phyloP scores from a whole-genome alignment of 2,888 invertebrate species.

The Conomelus anceps region DNA sequence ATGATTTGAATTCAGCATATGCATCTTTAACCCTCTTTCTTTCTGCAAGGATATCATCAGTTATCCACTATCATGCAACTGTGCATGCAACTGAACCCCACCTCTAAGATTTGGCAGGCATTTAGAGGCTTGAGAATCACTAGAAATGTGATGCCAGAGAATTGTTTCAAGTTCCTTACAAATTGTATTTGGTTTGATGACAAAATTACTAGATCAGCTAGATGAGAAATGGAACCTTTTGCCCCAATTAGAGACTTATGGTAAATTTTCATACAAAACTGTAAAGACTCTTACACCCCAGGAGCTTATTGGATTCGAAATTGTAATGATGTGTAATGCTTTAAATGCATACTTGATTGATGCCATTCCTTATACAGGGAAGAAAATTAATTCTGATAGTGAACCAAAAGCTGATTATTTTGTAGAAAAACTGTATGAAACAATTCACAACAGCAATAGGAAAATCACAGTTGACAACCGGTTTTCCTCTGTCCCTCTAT shows the following conservation, averaged over 20 bases:
- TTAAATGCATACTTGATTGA: conserved; percentile 5
- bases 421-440: conserved; percentile 1
- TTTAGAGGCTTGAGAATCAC: not conserved
- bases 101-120: not conserved
- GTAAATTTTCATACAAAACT: not conserved
- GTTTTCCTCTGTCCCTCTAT: not conserved
- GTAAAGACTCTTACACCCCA: not conserved
- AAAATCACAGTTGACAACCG: conserved; percentile 2
- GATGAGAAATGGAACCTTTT: not conserved
- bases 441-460: conserved; percentile 3
- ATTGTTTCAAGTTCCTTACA: not conserved
- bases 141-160: not conserved
- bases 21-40: no score
- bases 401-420: not conserved
- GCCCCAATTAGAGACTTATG: not conserved
- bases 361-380: conserved; percentile 2
- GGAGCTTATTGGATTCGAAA: not conserved
- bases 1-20: no score
- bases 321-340: conserved; percentile 12
- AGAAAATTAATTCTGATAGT: not conserved
- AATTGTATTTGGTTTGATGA: not conserved
- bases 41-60: no score
- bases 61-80: no score
- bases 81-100: not conserved
- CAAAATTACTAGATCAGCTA: not conserved